These are phyloP conservation scores for Rhodeus uyekii DNA, from an alignment of 2,797 vertebrate genomes.

Conservation along the genomic window DNA sequence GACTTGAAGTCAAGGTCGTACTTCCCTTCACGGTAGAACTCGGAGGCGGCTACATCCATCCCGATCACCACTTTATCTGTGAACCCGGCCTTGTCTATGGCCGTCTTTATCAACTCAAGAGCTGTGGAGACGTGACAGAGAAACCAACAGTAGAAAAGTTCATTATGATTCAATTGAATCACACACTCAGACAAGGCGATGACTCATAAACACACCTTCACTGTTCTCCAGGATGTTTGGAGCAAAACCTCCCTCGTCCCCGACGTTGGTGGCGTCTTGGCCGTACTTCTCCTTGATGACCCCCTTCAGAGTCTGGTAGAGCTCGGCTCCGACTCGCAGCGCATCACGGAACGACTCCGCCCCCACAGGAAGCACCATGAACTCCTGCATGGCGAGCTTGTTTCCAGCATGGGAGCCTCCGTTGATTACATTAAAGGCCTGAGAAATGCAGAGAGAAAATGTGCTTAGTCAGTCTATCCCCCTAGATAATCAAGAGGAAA, in stretches of 20 bases:
- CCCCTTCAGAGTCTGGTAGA: slow-evolving; percentile 92
- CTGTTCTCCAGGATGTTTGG: slow-evolving; percentile 95
- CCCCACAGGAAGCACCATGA: slow-evolving; percentile 93
- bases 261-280: slow-evolving; percentile 92
- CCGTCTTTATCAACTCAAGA: slow-evolving; percentile 90
- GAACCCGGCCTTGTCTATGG: slow-evolving; percentile 92
- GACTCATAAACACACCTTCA: slow-evolving; percentile 76
- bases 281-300: slow-evolving; percentile 96
- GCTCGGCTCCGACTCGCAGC: slow-evolving; percentile 88
- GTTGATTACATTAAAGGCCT: slow-evolving; percentile 96
- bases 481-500: background rate
- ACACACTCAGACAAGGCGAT: background rate
- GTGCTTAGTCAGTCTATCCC: background rate
- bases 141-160: background rate
- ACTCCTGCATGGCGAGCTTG: slow-evolving; percentile 96
- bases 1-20: slow-evolving; percentile 97
- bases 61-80: slow-evolving; percentile 93
- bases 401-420: slow-evolving; percentile 94
- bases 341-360: slow-evolving; percentile 92
- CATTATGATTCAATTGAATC: background rate
- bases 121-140: slow-evolving; percentile 68
- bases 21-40: slow-evolving; percentile 90
- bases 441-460: slow-evolving; percentile 6
- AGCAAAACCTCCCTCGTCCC: slow-evolving; percentile 93
- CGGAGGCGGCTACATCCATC: slow-evolving; percentile 93